Percentiles rank a stretch among this genome's conserved stretches.
Conservation (phyloP, 2,888 invertebrate species). For the Atethmia centrago region DNA sequence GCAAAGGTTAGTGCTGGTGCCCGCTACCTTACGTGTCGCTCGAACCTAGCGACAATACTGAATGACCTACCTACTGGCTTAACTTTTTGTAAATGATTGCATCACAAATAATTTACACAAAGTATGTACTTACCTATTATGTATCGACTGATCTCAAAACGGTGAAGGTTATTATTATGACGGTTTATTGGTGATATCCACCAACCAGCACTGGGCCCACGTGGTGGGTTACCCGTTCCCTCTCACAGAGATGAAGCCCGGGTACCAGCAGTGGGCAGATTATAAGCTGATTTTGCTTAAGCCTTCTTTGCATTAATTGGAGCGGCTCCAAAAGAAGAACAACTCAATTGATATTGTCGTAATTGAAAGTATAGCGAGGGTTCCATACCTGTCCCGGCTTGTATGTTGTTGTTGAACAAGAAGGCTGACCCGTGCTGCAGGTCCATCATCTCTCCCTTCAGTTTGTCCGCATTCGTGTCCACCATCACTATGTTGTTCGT, state of each 20-base stretch:
- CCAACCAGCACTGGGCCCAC: not conserved
- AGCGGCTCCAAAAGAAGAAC: not conserved
- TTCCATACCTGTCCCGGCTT: conserved; percentile 89
- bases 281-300: not conserved
- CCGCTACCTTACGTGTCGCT: not conserved
- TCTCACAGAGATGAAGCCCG: not conserved
- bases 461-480: conserved; percentile 95
- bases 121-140: too few species aligned
- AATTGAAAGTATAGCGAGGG: not conserved
- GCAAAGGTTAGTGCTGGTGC: not conserved
- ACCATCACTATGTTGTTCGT: conserved; percentile 95
- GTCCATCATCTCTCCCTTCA: conserved; percentile 97
- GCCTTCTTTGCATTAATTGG: not conserved
- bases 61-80: not conserved
- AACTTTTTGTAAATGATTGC: too few species aligned
- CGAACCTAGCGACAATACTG: not conserved
- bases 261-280: not conserved
- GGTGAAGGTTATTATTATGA: not conserved
- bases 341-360: not conserved
- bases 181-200: too few species aligned
- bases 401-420: conserved; percentile 94
- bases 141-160: not conserved
- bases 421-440: conserved; percentile 97
- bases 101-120: too few species aligned
- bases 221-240: not conserved